A percentile compares a stretch with the other conserved stretches of the same genome.
phyloP scores from a whole-genome alignment of 2,113 vertebrate genomes.

The Corythornis vintsioides region DNA sequence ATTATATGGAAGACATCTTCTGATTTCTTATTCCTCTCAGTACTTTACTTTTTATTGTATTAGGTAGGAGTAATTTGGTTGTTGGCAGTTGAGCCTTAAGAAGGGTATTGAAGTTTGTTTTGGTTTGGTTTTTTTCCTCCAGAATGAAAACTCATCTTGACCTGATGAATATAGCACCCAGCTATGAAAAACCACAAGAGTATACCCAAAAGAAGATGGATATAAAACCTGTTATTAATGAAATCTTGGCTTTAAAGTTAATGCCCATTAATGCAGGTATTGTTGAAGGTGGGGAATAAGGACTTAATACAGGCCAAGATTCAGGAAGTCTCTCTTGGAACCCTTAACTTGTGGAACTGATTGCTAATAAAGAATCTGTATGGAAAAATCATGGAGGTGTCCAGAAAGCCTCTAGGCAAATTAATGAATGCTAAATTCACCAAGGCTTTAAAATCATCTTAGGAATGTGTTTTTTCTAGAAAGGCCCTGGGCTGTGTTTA shows the following conservation, averaged over 20 bases:
- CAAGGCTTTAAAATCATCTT: background rate
- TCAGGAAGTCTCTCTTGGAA: background rate
- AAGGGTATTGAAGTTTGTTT: background rate
- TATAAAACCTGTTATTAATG: slow-evolving; percentile 61
- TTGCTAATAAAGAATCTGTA: background rate
- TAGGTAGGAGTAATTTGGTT: background rate
- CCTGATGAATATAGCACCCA: slow-evolving; percentile 62
- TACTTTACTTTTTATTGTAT: background rate
- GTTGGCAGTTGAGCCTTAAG: background rate
- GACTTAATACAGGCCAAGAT: background rate
- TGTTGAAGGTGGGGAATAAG: slow-evolving; percentile 35
- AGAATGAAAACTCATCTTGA: slow-evolving; percentile 77
- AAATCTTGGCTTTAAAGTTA: slow-evolving; percentile 65
- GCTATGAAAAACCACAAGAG: slow-evolving; percentile 36
- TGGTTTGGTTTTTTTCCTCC: rapidly evolving
- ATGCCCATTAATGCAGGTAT: background rate
- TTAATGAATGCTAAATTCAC: background rate
- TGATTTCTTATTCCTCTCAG: background rate
- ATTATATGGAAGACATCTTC: background rate
- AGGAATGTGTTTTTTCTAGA: background rate
- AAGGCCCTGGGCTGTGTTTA: background rate
- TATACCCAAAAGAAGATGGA: slow-evolving; percentile 51
- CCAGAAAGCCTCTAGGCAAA: background rate
- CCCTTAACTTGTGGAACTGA: background rate
- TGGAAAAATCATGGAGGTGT: background rate